Evolutionary conservation across 2,113 vertebrate genomes (phyloP), one percentile per base, ranked within the genome.

Genomic region (Oostethus manadensis): DNA sequence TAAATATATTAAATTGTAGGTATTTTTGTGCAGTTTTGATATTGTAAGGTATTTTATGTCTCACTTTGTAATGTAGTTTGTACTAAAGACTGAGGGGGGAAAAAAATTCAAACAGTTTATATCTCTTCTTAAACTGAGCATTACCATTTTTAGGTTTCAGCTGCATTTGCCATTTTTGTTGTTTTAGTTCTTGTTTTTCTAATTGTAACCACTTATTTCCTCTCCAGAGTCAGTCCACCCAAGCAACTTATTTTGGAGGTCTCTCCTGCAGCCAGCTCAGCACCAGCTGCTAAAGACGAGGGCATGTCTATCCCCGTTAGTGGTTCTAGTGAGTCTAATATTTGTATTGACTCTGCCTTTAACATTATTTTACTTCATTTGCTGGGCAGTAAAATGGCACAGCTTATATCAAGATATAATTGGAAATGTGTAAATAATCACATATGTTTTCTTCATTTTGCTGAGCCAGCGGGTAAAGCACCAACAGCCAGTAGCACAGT

Each of bases 271-370:
- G 18, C 84, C 3, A 65, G 70, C 29, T 57, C 74, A 2, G 73
- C 87, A 49, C 46, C 88, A 46, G 61, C 79, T 22, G 76, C 67
- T 15, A 61, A 66, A 59, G 82, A 89, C 63, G 89, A 87, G 55
- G 91, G 84, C 70, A 82, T 90, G 14, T 90, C 90, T 47, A 83
- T 92, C 80, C 87, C 94, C 35, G 89, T 90, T 58, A 86, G 82
- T 62, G 88, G 88, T 62, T 87, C 92, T 75, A 89, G 94, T 97
- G 86, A 61, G 93, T 91, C 1, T 10, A 9, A 18, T 17, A 51
- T 48, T 48, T 66, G 3, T 26, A 43, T 0, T 21, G 0, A 51
- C 40, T n/a, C 9, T 51, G 33, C 8, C 23, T 22, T 23, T 6
- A 26, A 1, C 23, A 26, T 8, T 21, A n/a, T n/a, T n/a, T n/a